Evolutionary conservation across 2,113 vertebrate genomes (phyloP).

Genomic region (Puma concolor): DNA sequence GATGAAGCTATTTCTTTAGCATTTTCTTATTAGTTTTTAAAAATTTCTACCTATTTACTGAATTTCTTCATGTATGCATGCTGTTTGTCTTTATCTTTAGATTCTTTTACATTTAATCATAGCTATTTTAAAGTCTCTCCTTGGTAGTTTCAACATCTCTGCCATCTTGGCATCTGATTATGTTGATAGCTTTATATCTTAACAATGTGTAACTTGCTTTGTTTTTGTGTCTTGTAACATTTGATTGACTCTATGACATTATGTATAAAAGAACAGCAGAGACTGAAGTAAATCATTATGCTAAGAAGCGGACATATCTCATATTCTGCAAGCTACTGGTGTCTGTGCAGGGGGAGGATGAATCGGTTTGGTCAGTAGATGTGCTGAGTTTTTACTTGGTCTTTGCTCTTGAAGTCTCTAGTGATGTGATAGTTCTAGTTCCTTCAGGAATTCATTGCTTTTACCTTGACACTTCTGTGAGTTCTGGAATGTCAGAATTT

Average conservation of each 20-base stretch:
- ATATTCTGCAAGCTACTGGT: not conserved
- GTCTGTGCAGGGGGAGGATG: not conserved
- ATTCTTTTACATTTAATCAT: not conserved
- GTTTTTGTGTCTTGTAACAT: not conserved
- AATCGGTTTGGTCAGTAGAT: not conserved
- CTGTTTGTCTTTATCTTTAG: not conserved
- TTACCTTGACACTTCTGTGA: not conserved
- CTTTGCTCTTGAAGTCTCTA: not conserved
- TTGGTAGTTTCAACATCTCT: not conserved
- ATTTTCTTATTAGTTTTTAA: not conserved
- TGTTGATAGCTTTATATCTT: conserved; percentile 3
- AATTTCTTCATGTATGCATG: not conserved
- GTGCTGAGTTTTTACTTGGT: not conserved
- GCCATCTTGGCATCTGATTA: not conserved
- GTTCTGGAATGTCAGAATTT: not conserved
- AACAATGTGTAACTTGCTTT: not conserved
- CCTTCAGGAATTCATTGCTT: not conserved
- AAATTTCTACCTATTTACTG: not conserved
- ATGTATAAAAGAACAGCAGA: not conserved
- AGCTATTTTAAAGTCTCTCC: not conserved
- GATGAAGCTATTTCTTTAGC: not conserved
- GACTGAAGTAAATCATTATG: not conserved
- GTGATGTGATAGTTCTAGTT: too few species aligned
- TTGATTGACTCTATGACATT: not conserved
- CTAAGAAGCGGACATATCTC: not conserved